Evolutionary conservation across 2,888 invertebrate genomes (phyloP).

Genomic region (Caenorhabditis sp.): DNA sequence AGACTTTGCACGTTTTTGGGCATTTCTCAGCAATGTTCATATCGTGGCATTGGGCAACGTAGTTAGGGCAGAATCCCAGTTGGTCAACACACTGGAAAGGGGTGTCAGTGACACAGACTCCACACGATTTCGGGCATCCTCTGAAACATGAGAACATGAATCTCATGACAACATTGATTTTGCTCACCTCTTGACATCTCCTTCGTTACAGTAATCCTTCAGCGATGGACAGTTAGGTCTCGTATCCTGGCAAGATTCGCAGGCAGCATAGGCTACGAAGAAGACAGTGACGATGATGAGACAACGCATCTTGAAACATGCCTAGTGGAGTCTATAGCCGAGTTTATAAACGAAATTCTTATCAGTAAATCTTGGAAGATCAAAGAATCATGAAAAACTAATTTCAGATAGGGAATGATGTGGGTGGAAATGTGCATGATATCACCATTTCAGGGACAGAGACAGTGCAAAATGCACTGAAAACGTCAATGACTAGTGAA

Average conservation of each 20-base stretch:
- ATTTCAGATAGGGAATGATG: constrained; percentile 24
- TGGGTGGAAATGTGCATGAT: constrained; percentile 22
- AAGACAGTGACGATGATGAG: background rate
- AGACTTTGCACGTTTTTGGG: constrained; percentile 16
- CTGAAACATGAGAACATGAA: background rate
- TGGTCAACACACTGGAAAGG: constrained; percentile 16
- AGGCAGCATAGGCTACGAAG: background rate
- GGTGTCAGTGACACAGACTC: constrained; percentile 26
- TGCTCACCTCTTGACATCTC: constrained; percentile 25
- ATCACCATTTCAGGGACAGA: constrained; percentile 6
- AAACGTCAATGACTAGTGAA: background rate
- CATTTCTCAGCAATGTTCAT: constrained; percentile 25
- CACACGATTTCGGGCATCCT: constrained; percentile 33
- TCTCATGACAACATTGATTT: background rate
- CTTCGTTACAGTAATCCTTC: constrained; percentile 13
- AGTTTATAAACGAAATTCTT: constrained; percentile 22
- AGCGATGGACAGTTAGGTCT: constrained; percentile 24
- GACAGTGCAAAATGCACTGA: constrained; percentile 18
- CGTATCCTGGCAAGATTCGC: constrained; percentile 12
- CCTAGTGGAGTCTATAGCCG: background rate
- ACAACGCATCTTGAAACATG: constrained; percentile 3
- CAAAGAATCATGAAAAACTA: constrained; percentile 15
- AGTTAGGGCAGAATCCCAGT: constrained; percentile 14
- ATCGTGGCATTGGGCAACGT: constrained; percentile 4
- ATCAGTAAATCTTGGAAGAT: constrained; percentile 17